phyloP scores from a whole-genome alignment of 2,113 vertebrate species.

The Platichthys flesus region DNA sequence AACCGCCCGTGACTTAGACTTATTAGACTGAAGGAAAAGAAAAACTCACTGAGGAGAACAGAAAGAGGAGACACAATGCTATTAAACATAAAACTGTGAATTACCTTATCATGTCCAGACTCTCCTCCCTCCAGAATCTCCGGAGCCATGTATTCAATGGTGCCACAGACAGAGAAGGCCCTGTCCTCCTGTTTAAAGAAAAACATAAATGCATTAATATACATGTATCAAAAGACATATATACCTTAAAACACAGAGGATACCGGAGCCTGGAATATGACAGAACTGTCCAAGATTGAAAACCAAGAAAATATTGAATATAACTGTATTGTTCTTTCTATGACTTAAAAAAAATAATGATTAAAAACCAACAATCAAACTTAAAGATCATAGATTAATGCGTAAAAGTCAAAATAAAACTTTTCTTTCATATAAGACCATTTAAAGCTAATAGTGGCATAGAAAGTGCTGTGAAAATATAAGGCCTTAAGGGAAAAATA shows the following conservation, averaged over 20 bases:
- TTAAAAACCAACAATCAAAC: too few relatives aligned
- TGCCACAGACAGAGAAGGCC: constrained; percentile 96
- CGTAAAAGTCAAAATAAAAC: too few relatives aligned
- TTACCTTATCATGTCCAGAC: constrained; percentile 95
- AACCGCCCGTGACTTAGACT: constrained; percentile 20
- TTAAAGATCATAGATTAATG: too few relatives aligned
- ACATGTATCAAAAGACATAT: not conserved
- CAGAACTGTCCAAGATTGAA: too few relatives aligned
- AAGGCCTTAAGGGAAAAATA: too few relatives aligned
- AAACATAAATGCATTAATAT: not conserved
- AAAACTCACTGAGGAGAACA: constrained; percentile 19
- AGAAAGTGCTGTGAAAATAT: too few relatives aligned
- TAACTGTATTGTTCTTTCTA: too few relatives aligned
- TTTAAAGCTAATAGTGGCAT: too few relatives aligned
- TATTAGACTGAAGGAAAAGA: constrained; percentile 3
- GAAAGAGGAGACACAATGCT: not conserved
- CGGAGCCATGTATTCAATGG: constrained; percentile 98
- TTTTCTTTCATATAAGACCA: too few relatives aligned
- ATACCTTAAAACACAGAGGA: not conserved
- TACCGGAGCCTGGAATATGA: too few relatives aligned
- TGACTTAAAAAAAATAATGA: too few relatives aligned
- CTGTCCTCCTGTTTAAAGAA: constrained; percentile 85
- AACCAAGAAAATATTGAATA: too few relatives aligned
- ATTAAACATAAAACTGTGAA: not conserved
- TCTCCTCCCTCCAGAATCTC: constrained; percentile 97